A percentile compares a stretch with the other conserved stretches of the same genome.
Conservation (phyloP, 2,797 vertebrate genomes). For the Steatocranus sp. region DNA sequence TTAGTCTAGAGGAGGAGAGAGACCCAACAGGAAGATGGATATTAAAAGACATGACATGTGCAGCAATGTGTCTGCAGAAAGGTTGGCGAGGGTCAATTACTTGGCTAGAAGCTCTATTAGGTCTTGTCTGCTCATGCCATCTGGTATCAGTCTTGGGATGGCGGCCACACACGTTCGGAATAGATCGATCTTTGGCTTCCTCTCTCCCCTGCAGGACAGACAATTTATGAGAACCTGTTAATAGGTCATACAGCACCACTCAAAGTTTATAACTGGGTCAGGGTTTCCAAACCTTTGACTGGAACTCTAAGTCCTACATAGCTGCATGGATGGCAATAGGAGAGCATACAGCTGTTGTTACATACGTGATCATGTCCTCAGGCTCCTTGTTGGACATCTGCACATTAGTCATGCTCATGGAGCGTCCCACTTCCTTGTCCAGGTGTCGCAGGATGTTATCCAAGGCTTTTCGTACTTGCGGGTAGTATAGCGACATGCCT, state of each 20-base stretch:
- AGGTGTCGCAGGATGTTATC: conserved; percentile 95
- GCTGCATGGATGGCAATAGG: neutral
- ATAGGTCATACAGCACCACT: neutral
- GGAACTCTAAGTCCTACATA: neutral
- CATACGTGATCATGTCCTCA: conserved; percentile 99
- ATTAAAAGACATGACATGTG: neutral
- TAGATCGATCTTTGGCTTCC: conserved; percentile 98
- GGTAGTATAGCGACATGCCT: conserved; percentile 99
- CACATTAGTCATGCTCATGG: conserved; percentile 98
- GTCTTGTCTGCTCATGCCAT: conserved; percentile 98
- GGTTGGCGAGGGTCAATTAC: conserved; percentile 65
- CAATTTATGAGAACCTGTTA: neutral
- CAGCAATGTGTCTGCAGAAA: neutral
- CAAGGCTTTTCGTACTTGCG: conserved; percentile 95
- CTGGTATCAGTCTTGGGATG: conserved; percentile 95
- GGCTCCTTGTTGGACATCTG: conserved; percentile 99
- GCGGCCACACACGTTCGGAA: conserved; percentile 98
- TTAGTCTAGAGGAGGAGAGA: conserved; percentile 76
- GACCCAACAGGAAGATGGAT: neutral
- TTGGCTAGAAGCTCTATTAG: conserved; percentile 96
- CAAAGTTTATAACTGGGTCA: neutral
- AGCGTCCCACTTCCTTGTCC: conserved; percentile 98
- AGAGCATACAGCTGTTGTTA: conserved; percentile 10
- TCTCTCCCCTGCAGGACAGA: conserved; percentile 84
- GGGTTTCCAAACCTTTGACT: neutral